phyloP scores from a whole-genome alignment of 2,888 invertebrate species.

The Melolontha melolontha region DNA sequence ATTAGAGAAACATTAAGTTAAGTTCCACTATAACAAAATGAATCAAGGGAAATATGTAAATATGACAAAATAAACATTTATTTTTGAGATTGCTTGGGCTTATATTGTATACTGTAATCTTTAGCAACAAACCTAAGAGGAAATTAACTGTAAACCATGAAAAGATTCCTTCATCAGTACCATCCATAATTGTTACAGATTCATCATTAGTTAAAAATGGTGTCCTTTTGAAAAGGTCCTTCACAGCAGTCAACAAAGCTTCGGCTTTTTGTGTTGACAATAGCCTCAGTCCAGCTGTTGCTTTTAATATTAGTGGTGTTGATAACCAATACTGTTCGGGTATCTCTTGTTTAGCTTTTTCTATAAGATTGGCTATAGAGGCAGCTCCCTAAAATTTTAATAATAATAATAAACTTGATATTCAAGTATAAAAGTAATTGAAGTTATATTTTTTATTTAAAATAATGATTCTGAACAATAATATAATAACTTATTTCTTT shows the following conservation, averaged over 20 bases:
- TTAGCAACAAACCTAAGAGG: slow-evolving; percentile 72
- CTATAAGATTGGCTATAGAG: slow-evolving; percentile 78
- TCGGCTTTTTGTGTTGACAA: slow-evolving; percentile 76
- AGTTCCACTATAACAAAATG: too few species aligned
- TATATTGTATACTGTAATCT: slow-evolving; percentile 44
- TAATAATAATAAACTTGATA: too few species aligned
- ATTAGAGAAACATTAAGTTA: too few species aligned
- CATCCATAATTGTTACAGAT: slow-evolving; percentile 93
- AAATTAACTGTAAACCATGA: slow-evolving; percentile 98
- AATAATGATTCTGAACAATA: too few species aligned
- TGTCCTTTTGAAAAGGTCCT: slow-evolving; percentile 74
- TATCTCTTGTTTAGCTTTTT: slow-evolving; percentile 81
- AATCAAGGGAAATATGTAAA: too few species aligned
- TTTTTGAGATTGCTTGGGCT: too few species aligned
- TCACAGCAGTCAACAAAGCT: slow-evolving; percentile 77
- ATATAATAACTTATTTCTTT: too few species aligned
- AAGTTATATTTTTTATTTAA: too few species aligned
- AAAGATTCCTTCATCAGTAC: slow-evolving; percentile 94
- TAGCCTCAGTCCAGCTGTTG: slow-evolving; percentile 90
- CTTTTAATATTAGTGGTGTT: slow-evolving; percentile 89
- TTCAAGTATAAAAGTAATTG: too few species aligned
- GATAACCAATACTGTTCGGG: slow-evolving; percentile 78
- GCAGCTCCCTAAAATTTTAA: slow-evolving; percentile 78
- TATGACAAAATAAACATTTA: too few species aligned
- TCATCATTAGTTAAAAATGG: slow-evolving; percentile 81